Base-by-base conservation (phyloP, 2,113 vertebrate species). In the Phodopus roborovskii region DNA sequence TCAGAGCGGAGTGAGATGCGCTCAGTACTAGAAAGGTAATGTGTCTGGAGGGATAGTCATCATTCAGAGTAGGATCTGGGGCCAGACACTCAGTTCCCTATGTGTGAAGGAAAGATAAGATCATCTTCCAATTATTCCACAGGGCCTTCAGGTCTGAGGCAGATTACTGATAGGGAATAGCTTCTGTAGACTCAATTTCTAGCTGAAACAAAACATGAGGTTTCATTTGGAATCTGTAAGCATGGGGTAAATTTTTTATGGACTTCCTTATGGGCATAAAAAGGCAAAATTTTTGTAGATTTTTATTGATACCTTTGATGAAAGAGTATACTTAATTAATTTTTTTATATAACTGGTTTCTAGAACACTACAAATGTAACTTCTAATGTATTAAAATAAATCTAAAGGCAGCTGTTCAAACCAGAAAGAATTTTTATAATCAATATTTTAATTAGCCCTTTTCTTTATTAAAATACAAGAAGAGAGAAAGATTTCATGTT, bases 381-480 rank as follows among this genome's bases (percentile, higher is more conserved):
- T 90, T 90, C 64, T 95, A 71, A 91, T 33, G 92, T 30, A 87
- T 91, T 88, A 94, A 95, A 94, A 97, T 91, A 73, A 95, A 95
- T 56, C 68, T 92, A 84, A 94, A 84, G 86, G 66, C 45, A 95
- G 39, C 84, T 74, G 15, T 91, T 88, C 58, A 26, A 71, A 48
- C 74, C 74, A 94, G 74, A 86, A 48, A 95, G 81, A 58, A 64
- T 93, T 94, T 64, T 92, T 91, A 70, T 20, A 85, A 95, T 97
- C 92, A 89, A 81, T 82, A 94, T 97, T 97, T 97, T 83, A 96
- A 97, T 96, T 96, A 97, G 58, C 88, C 90, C 87, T 91, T 97
- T 95, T 86, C 48, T 90, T 91, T 97, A 97, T 97, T 92, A 97
- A 97, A 96, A 93, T 94, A 95, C 11, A 95, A 96, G 78, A 92